phyloP scores from a whole-genome alignment of 2,888 invertebrate species.

The Eristalinus aeneus region DNA sequence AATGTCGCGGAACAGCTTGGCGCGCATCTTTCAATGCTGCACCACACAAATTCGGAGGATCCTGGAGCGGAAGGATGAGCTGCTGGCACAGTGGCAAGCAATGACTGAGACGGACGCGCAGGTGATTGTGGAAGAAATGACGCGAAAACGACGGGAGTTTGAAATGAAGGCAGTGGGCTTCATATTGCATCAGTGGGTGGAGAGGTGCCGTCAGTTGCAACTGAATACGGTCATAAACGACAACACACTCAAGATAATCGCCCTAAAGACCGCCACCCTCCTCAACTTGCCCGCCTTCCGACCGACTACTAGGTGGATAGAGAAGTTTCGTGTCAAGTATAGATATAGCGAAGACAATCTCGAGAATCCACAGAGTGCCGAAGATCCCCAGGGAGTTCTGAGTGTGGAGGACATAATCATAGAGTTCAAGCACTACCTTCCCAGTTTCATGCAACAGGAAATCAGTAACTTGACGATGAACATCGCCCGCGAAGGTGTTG shows the following conservation, averaged over 20 bases:
- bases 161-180: conserved; percentile 79
- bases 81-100: conserved; percentile 76
- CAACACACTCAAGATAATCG: conserved; percentile 76
- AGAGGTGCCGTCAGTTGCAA: conserved; percentile 76
- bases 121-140: conserved; percentile 78
- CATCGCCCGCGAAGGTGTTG: background rate
- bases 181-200: conserved; percentile 78
- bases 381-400: conserved; percentile 72
- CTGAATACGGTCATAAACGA: conserved; percentile 75
- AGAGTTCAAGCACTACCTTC: conserved; percentile 77
- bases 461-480: conserved; percentile 74
- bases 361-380: conserved; percentile 26
- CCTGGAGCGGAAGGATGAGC: conserved; percentile 77
- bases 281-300: conserved; percentile 77
- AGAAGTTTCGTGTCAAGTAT: conserved; percentile 78
- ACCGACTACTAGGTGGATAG: conserved; percentile 77
- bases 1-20: conserved; percentile 77
- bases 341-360: conserved; percentile 77
- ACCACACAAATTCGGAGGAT: conserved; percentile 79
- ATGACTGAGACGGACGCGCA: conserved; percentile 78
- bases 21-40: conserved; percentile 79
- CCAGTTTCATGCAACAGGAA: conserved; percentile 79
- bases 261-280: conserved; percentile 77
- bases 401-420: conserved; percentile 79
- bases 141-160: conserved; percentile 78